phyloP scores from a whole-genome alignment of 2,888 invertebrate genomes.

The Lasioglossum pauxillum region DNA sequence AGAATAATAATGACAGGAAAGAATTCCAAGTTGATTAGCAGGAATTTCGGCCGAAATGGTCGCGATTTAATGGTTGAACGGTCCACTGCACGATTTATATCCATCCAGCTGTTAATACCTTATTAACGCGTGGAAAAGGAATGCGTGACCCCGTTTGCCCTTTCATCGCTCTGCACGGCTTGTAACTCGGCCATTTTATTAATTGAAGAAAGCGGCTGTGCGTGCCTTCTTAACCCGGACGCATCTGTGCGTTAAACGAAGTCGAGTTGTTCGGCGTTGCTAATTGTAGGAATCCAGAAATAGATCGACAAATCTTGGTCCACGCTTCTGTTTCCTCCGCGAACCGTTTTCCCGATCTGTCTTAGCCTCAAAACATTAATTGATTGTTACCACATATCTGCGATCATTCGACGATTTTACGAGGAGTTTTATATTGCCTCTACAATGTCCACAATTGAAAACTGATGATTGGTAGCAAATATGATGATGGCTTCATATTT shows the following conservation, averaged over 20 bases:
- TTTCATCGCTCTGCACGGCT: conserved; percentile 27
- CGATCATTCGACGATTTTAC: neutral
- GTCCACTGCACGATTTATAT: conserved; percentile 14
- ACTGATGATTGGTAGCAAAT: no score
- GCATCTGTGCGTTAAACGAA: conserved; percentile 3
- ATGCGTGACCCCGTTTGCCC: conserved; percentile 20
- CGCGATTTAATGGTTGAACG: conserved; percentile 32
- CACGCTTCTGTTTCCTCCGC: neutral
- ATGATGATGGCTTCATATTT: neutral
- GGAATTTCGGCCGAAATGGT: neutral
- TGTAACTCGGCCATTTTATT: neutral
- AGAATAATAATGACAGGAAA: neutral
- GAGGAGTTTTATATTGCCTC: neutral
- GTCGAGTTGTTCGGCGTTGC: no score
- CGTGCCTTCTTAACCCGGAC: neutral
- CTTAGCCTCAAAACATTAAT: neutral
- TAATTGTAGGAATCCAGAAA: neutral
- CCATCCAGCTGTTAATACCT: conserved; percentile 41
- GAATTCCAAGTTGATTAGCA: neutral
- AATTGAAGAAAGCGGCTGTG: conserved; percentile 26
- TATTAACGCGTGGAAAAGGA: conserved; percentile 36
- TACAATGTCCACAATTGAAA: no score
- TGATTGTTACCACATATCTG: neutral
- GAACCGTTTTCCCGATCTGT: neutral
- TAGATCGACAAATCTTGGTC: neutral